Percentiles rank a stretch among this genome's conserved stretches.
Conservation (phyloP, 2,888 invertebrate genomes). For the Eupithecia inturbata region DNA sequence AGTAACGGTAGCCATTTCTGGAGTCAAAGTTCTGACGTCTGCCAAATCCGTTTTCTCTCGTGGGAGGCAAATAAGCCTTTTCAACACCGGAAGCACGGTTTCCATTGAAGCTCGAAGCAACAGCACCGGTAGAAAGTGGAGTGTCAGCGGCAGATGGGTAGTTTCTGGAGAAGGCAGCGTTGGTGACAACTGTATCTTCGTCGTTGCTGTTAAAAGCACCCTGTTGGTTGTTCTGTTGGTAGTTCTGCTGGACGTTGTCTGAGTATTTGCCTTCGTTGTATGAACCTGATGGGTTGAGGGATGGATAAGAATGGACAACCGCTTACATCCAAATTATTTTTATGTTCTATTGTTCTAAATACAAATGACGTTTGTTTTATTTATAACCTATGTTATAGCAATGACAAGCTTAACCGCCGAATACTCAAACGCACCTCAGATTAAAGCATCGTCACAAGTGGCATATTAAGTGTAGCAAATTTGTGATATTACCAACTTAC, state of each 20-base stretch:
- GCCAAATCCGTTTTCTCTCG: conserved; percentile 42
- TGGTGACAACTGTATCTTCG: conserved; percentile 61
- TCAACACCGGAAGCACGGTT: conserved; percentile 38
- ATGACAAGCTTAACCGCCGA: no score
- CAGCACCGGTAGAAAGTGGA: conserved; percentile 11
- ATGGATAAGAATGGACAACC: neutral
- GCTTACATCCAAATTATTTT: neutral
- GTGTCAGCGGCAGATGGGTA: conserved; percentile 25
- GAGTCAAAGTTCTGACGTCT: conserved; percentile 55
- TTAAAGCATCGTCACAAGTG: no score
- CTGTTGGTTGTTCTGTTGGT: conserved; percentile 35
- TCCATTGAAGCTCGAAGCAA: conserved; percentile 23
- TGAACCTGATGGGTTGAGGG: conserved; percentile 57
- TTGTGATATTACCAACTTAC: no score
- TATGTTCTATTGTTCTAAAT: neutral
- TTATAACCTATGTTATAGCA: neutral
- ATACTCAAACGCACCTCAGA: no score
- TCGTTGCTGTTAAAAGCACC: conserved; percentile 36
- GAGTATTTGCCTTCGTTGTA: conserved; percentile 70
- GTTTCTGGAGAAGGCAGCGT: conserved; percentile 52
- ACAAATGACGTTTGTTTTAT: neutral
- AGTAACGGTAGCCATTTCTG: conserved; percentile 58
- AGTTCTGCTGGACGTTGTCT: conserved; percentile 36
- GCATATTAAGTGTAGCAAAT: no score
- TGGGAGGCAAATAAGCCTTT: conserved; percentile 65